phyloP scores from a whole-genome alignment of 2,113 vertebrate genomes.

The Xenus cinereus region DNA sequence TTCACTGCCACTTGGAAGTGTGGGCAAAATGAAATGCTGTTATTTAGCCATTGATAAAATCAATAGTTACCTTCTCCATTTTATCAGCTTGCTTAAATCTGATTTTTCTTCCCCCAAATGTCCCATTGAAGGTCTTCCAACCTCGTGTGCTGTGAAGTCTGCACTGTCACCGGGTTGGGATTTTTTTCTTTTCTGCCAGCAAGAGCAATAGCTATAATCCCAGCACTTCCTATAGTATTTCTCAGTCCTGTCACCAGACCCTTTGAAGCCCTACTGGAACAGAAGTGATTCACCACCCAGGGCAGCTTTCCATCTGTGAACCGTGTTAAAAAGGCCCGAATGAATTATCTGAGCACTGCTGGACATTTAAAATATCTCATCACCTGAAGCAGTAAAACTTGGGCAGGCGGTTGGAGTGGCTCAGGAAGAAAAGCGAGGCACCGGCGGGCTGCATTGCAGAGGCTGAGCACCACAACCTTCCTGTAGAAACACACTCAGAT shows the following conservation, averaged over 20 bases:
- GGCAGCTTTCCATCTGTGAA: background rate
- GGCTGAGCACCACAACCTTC: background rate
- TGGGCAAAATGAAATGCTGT: background rate
- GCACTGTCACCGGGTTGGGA: background rate
- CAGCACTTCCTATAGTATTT: background rate
- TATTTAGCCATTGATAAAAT: background rate
- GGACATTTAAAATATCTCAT: background rate
- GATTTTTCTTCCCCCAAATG: background rate
- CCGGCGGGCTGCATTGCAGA: background rate
- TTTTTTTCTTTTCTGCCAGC: background rate
- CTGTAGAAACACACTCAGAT: rapidly evolving
- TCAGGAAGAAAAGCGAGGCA: background rate
- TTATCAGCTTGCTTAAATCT: background rate
- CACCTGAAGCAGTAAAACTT: background rate
- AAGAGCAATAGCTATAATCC: background rate
- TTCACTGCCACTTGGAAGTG: background rate
- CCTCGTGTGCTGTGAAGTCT: background rate
- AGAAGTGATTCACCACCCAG: background rate
- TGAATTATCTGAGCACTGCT: background rate
- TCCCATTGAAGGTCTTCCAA: background rate
- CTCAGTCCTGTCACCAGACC: background rate
- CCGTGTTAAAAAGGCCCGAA: background rate
- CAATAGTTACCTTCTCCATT: background rate
- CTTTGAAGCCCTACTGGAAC: background rate
- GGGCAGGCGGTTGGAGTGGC: rapidly evolving